Evolutionary conservation across 2,888 invertebrate species (phyloP).

Genomic region (Drosophila ezoana): DNA sequence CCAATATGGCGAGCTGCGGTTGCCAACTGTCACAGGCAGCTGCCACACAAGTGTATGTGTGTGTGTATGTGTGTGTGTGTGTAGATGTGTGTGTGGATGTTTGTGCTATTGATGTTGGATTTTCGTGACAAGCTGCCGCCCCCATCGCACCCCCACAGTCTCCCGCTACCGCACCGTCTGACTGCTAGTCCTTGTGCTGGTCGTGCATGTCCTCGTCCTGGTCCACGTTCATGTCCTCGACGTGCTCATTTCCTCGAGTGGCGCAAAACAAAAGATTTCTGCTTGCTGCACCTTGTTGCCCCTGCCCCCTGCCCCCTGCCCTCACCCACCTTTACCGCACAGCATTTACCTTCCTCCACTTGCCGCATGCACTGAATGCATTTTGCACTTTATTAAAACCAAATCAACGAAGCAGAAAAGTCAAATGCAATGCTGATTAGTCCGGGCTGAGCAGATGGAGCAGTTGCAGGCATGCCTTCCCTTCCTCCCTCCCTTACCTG

Average conservation of each 20-base stretch:
- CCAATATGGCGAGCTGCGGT: slow-evolving; percentile 77
- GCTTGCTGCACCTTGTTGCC: slow-evolving; percentile 54
- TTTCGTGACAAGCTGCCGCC: slow-evolving; percentile 30
- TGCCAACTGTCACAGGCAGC: slow-evolving; percentile 49
- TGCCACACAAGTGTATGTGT: slow-evolving; percentile 23
- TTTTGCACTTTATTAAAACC: slow-evolving; percentile 80
- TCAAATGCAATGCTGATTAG: slow-evolving; percentile 78
- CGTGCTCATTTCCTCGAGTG: slow-evolving; percentile 79
- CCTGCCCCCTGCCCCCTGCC: not conserved
- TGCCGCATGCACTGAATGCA: slow-evolving; percentile 42
- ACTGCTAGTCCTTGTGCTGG: not conserved
- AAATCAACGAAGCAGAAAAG: slow-evolving; percentile 78
- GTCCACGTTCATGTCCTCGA: slow-evolving; percentile 32
- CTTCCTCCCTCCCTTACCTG: no score
- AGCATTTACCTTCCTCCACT: not conserved
- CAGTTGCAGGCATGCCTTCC: no score
- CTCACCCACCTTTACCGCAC: not conserved
- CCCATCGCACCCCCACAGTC: not conserved
- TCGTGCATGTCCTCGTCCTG: slow-evolving; percentile 8
- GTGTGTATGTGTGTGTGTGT: not conserved
- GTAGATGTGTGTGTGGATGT: slow-evolving; percentile 20
- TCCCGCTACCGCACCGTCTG: no score
- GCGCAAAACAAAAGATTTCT: slow-evolving; percentile 75
- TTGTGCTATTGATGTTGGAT: slow-evolving; percentile 58
- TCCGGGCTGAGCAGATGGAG: slow-evolving; percentile 5